Evolutionary conservation across 2,888 invertebrate species (phyloP).

Genomic region (Bellardia bayeri): DNA sequence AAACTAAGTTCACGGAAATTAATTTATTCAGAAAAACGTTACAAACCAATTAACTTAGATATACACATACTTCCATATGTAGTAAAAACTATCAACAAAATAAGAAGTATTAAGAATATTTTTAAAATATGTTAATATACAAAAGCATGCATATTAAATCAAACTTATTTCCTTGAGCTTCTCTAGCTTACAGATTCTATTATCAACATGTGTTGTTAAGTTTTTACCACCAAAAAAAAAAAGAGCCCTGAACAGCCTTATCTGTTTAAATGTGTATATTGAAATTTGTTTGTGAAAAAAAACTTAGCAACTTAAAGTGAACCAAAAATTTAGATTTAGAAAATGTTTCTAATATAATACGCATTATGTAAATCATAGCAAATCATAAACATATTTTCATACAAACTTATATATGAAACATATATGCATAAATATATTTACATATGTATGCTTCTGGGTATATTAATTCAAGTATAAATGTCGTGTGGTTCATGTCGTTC

Average conservation of each 20-base stretch:
- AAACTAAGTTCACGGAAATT: too few relatives aligned
- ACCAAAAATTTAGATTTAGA: background rate
- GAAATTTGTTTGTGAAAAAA: background rate
- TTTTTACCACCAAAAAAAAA: background rate
- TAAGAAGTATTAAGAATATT: background rate
- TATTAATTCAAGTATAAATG: conserved; percentile 26
- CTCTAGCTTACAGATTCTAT: background rate
- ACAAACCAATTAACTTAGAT: too few relatives aligned
- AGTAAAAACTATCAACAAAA: background rate
- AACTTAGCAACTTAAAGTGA: background rate
- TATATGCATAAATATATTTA: background rate
- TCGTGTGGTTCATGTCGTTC: conserved; percentile 2
- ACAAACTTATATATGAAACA: background rate
- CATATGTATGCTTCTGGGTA: background rate
- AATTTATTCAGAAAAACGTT: too few relatives aligned
- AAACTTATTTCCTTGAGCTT: background rate
- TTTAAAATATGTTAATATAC: background rate
- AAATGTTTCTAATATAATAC: background rate
- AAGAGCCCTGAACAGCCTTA: background rate
- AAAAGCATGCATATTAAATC: background rate
- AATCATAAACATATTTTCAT: background rate
- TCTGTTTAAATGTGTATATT: background rate
- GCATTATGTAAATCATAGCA: conserved; percentile 1
- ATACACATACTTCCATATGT: too few relatives aligned
- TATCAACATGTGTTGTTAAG: conserved; percentile 10